Evolutionary conservation across 2,797 vertebrate genomes (phyloP).

Genomic region (Uromys caudimaculatus): DNA sequence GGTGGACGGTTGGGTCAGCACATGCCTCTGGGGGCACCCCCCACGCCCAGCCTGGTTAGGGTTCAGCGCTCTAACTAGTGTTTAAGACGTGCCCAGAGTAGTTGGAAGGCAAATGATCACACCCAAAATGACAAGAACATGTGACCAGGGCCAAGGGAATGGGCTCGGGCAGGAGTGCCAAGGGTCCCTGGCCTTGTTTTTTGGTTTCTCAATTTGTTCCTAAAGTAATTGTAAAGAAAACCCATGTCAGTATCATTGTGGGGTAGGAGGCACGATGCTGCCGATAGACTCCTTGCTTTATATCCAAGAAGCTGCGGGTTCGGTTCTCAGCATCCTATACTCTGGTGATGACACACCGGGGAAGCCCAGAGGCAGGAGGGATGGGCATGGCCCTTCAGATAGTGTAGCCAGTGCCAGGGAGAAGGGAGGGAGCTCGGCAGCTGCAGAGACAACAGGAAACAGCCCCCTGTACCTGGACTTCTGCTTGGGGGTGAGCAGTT

Average conservation of each 20-base stretch:
- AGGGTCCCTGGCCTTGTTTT: not conserved
- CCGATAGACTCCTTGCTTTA: not conserved
- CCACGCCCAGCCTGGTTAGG: not conserved
- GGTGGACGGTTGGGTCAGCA: not conserved
- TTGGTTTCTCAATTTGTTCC: not conserved
- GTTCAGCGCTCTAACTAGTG: not conserved
- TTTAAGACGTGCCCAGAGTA: not conserved
- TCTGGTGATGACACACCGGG: not conserved
- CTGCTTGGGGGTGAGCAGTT: conserved; percentile 19
- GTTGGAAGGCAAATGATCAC: not conserved
- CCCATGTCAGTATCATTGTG: not conserved
- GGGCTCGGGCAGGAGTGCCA: no score
- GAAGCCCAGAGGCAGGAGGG: not conserved
- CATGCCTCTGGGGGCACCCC: not conserved
- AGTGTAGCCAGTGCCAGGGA: not conserved
- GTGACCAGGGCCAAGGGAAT: not conserved
- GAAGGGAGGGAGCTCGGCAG: not conserved
- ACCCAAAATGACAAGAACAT: not conserved
- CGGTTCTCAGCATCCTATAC: not conserved
- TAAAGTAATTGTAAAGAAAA: conserved; percentile 23
- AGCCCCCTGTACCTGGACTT: conserved; percentile 19
- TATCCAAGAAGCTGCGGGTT: not conserved
- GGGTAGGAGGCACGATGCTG: not conserved
- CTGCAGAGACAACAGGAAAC: conserved; percentile 63
- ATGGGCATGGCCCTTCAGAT: not conserved